Base-by-base conservation (phyloP, 2,888 invertebrate species). In the Auanema freiburgensis region DNA sequence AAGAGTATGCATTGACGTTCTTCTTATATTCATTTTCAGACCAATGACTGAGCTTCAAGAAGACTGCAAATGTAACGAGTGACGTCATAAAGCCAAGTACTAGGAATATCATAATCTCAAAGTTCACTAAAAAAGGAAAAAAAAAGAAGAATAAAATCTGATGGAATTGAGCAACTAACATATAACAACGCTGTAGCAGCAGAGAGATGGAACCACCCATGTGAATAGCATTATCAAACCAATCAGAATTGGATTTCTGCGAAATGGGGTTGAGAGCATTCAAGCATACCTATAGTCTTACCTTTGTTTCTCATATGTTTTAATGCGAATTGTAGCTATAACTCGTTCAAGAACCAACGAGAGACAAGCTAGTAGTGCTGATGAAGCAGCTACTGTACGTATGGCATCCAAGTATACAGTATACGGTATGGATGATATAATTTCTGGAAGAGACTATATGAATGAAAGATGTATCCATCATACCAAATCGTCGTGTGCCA, bases 241-340 rank as follows among this genome's bases (percentile, higher is more conserved):
- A 33, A 33, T 33, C 33, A 33, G 33, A 33, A 33, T 5, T 3
- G 33, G 33, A 33, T 33, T 33, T 33, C 33, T 33, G 33, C 8
- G 33, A 33, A 33, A 33, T 33, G 8, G 33, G 33, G 33, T 33
- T 33, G 33, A 33, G 33, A 33, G 33, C 33, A 33, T 5, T 33
- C 33, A 33, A 5, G 33, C 33, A 33, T 3, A 5, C 4, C 33
- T 33, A n/a, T n/a, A 33, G 8, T 33, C 33, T 33, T 33, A 33
- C 33, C 33, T n/a, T 16, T 60, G 54, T 33, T 44, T 60, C 23
- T 60, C 60, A 18, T 60, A 60, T 11, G 43, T 42, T 46, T 46
- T 60, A 2, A 60, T 54, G 12, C 60, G 21, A 46, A 54, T 5
- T 0, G 60, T 60, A 18, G 60, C 60, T 16, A 53, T 25, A n/a